Percentiles rank a stretch among this genome's conserved stretches.
Conservation (phyloP, 2,888 invertebrate species). For the Elegia similella region DNA sequence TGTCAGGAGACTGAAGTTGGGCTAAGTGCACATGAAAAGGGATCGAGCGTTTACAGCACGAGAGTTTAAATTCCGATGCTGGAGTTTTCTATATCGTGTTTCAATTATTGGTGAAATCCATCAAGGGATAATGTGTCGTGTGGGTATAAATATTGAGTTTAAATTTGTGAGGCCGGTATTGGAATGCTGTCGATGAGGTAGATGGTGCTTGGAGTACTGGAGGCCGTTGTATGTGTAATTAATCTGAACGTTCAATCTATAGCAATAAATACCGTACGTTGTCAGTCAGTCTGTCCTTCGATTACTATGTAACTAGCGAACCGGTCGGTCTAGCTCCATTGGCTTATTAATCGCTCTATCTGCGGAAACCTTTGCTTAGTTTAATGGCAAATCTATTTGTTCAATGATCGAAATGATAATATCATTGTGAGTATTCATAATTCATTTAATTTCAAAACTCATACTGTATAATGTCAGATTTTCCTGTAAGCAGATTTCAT, state of each 20-base stretch:
- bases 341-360: conserved; percentile 54
- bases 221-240: conserved; percentile 58
- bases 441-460: background rate
- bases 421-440: background rate
- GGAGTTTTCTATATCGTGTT: conserved; percentile 54
- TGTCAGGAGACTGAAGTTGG: conserved; percentile 44
- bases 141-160: conserved; percentile 47
- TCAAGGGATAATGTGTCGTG: conserved; percentile 56
- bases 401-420: conserved; percentile 1
- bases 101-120: conserved; percentile 59
- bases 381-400: conserved; percentile 4
- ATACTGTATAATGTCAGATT: background rate
- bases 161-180: conserved; percentile 42
- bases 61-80: conserved; percentile 57
- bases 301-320: conserved; percentile 55
- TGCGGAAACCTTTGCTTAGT: conserved; percentile 41
- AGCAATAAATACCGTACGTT: conserved; percentile 66
- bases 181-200: conserved; percentile 65
- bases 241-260: conserved; percentile 68
- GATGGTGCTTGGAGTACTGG: conserved; percentile 48
- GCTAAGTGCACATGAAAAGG: conserved; percentile 45
- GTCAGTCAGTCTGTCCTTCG: conserved; percentile 67
- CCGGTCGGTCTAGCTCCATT: conserved; percentile 50
- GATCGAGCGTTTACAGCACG: conserved; percentile 39
- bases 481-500: background rate